Base-by-base conservation (phyloP, 2,113 vertebrate species). In the Dendropsophus ebraccatus region DNA sequence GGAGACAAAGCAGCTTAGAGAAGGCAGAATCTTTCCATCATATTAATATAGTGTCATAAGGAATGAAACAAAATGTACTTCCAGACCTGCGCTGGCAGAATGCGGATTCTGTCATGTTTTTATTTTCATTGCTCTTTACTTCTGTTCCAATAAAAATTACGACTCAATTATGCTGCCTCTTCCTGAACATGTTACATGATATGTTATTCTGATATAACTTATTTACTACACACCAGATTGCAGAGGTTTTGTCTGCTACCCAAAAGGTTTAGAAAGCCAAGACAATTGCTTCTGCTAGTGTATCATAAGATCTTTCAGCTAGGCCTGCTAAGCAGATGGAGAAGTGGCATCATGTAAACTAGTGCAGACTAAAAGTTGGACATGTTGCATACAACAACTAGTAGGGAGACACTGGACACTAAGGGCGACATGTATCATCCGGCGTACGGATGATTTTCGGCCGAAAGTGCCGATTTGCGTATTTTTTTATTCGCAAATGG, bases 31-130 rank as follows among this genome's bases (percentile, higher is more conserved):
- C 47, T 85, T 85, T 69, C 47, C 74, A 69, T 45, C 12, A 32
- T 56, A 70, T 32, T 80, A 72, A 49, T 69, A 65, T 52, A 37
- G 32, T 72, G 49, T 84, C 70, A 84, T 23, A 28, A 52, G 79
- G 50, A 86, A 70, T 54, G 75, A 80, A 85, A 86, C 76, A 80
- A 25, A 70, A 79, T 86, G 84, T 86, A 41, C 84, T 80, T 86
- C 84, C 84, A 80, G 35, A 69, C 74, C 14, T n/a, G 32, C 11
- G 8, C 58, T 73, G 30, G 50, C 49, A 83, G 30, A 82, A 82
- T 32, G 8, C 45, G 0, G 17, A 67, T 49, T 67, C 2, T 75
- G 23, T 49, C 47, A 25, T 47, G 37, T 49, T 16, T 37, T 81
- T 35, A 52, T 58, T 73, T 70, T 9, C 32, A 72, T n/a, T 6